A percentile compares a stretch with the other conserved stretches of the same genome.
These are phyloP conservation scores for Drosophila cracens DNA, from an alignment of 2,888 invertebrate species.

Conservation along the genomic window DNA sequence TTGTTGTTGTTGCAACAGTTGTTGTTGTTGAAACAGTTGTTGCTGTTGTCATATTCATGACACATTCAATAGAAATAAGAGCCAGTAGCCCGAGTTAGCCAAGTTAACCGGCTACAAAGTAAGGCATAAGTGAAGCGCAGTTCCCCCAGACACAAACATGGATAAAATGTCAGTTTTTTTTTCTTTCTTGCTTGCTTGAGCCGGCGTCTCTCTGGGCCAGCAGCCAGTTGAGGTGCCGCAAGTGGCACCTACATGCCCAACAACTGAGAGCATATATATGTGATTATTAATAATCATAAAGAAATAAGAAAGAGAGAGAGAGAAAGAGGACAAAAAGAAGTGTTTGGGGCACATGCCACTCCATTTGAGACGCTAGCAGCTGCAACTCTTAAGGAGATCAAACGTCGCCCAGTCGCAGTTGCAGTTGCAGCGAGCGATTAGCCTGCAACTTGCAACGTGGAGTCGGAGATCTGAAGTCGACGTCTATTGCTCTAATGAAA, in stretches of 20 bases:
- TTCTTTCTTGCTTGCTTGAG: slow-evolving; percentile 24
- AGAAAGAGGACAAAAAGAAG: slow-evolving; percentile 3
- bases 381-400: slow-evolving; percentile 21
- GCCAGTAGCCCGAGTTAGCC: slow-evolving; percentile 59
- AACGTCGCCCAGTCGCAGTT: slow-evolving; percentile 38
- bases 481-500: slow-evolving; percentile 75
- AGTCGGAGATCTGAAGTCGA: slow-evolving; percentile 27
- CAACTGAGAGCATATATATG: slow-evolving; percentile 2
- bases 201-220: slow-evolving; percentile 52
- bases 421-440: slow-evolving; percentile 32
- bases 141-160: slow-evolving; percentile 31
- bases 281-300: slow-evolving; percentile 3
- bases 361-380: slow-evolving; percentile 61
- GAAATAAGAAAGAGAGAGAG: not conserved
- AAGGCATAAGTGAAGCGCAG: slow-evolving; percentile 35
- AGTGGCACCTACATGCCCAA: slow-evolving; percentile 63
- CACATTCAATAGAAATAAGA: slow-evolving; percentile 81
- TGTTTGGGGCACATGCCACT: slow-evolving; percentile 80
- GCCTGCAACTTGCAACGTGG: slow-evolving; percentile 22
- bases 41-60: slow-evolving; percentile 65
- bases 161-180: slow-evolving; percentile 69
- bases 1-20: slow-evolving; percentile 14
- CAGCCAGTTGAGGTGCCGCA: slow-evolving; percentile 69
- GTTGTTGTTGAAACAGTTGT: slow-evolving; percentile 26
- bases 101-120: slow-evolving; percentile 52